Base-by-base conservation (phyloP, 2,113 vertebrate species). In the Pollachius pollachius region DNA sequence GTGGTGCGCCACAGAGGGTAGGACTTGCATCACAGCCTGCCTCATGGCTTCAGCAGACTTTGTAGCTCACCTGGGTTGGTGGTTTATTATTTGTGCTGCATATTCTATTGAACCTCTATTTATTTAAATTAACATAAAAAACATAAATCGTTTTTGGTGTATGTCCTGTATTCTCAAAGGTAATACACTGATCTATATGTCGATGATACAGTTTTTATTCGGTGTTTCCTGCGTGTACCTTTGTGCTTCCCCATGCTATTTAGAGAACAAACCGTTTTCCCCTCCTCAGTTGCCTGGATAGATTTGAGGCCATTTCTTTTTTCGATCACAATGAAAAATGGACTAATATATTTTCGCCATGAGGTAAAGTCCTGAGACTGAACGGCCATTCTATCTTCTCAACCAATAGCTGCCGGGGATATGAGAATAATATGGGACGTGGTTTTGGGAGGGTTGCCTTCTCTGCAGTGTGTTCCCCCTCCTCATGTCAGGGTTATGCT, bases 401-500 rank as follows among this genome's bases (percentile, higher is more conserved):
- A 17, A 67, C n/a, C 25, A 34, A 15, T 19, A 62, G 68, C 79
- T 84, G 76, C 74, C 74, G 41, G 69, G 70, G 69, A 57, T 67
- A 68, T 58, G 70, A 48, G 64, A 65, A 72, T 74, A 34, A 34
- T 60, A 68, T 68, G 48, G 58, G 62, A 27, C 62, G 68, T 68
- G 68, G 77, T 52, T 79, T 70, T 5, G 62, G 60, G 52, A 80
- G 11, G 63, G 21, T 68, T 71, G 73, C 57, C 74, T 73, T 57
- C 75, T 62, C 80, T 79, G 85, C 86, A 80, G 71, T 64, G 71
- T 64, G 62, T 73, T 76, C 70, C 21, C 65, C 21, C 61, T 13
- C 69, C 73, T 82, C 63, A 59, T 72, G 64, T 71, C 75, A 48
- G 70, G 79, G 73, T 71, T 37, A 54, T 59, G 16, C 64, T 64